Evolutionary conservation across 2,888 invertebrate genomes (phyloP).

Genomic region (Disparrhopalites patrizii): DNA sequence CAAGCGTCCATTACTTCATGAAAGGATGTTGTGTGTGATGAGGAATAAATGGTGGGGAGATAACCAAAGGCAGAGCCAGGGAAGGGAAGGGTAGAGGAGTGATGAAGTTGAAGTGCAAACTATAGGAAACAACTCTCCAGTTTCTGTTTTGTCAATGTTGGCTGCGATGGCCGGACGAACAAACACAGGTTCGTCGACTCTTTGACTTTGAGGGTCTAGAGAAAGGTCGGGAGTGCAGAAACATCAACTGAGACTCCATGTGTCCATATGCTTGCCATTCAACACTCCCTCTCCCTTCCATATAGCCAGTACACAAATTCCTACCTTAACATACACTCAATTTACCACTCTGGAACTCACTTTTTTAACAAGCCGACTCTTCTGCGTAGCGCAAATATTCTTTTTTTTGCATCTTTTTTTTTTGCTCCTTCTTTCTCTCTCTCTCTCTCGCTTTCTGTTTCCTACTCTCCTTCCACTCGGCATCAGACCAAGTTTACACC

Average conservation of each 20-base stretch:
- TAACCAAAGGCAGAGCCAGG: slow-evolving; percentile 10
- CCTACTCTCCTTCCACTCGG: no score
- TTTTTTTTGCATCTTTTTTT: no score
- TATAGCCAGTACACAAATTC: background rate
- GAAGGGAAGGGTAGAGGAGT: slow-evolving; percentile 7
- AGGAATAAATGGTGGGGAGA: slow-evolving; percentile 23
- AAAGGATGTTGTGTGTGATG: slow-evolving; percentile 7
- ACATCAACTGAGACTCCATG: slow-evolving; percentile 24
- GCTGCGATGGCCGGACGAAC: slow-evolving; percentile 33
- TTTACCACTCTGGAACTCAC: slow-evolving; percentile 10
- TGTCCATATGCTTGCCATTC: background rate
- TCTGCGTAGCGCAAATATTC: no score
- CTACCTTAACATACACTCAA: slow-evolving; percentile 15
- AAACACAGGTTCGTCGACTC: slow-evolving; percentile 48
- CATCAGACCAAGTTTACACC: no score
- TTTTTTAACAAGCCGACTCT: no score
- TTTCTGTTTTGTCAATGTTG: slow-evolving; percentile 21
- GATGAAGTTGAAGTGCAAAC: slow-evolving; percentile 20
- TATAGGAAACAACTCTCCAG: slow-evolving; percentile 27
- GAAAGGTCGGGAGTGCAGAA: slow-evolving; percentile 49
- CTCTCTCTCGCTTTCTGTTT: no score
- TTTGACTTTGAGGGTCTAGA: slow-evolving; percentile 48
- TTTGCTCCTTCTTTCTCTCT: no score
- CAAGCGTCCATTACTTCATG: slow-evolving; percentile 14
- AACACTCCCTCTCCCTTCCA: background rate